Evolutionary conservation across 2,888 invertebrate genomes (phyloP), one percentile per base, ranked within the genome.

Genomic region (Helobdella robusta): DNA sequence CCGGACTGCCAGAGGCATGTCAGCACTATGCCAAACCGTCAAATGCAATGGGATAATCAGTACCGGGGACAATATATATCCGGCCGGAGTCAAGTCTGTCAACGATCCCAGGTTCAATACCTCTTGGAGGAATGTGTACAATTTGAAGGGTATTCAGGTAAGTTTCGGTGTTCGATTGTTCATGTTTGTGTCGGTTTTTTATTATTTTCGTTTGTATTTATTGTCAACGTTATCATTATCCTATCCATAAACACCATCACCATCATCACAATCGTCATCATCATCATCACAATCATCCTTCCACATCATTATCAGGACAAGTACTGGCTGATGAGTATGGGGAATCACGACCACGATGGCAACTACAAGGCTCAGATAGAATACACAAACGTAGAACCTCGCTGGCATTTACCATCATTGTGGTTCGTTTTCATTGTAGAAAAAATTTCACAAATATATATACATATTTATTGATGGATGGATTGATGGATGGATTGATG

Each of bases 61-160:
- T 23, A 28, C 34, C 15, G 69, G 66, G 18, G 69, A 69, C 54
- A 69, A 69, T 48, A 66, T 69, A 59, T 69, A 69, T 56, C 65
- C 60, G 11, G 15, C 34, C 5, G 69, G 69, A 1, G 66, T 68
- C 2, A 18, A 34, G 5, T 30, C 52, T n/a, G 58, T 15, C 15
- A 32, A 68, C 23, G 66, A 66, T 64, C 56, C 56, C 2, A 50
- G 61, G 11, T 67, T 67, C 58, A 32, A 65, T 25, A 46, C 25
- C 32, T 36, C 34, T 28, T 66, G 67, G 67, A 32, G 59, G n/a
- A 25, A 62, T 23, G 32, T 61, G n/a, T 66, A 66, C 30, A 40
- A 65, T 32, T 46, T 59, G 25, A 23, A 56, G 4, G 52, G 52
- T 15, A 65, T 65, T 32, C 32, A 46, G 1, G 4, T 15, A 6